Conservation (phyloP, 2,113 vertebrate species). For the Gambusia holbrooki region DNA sequence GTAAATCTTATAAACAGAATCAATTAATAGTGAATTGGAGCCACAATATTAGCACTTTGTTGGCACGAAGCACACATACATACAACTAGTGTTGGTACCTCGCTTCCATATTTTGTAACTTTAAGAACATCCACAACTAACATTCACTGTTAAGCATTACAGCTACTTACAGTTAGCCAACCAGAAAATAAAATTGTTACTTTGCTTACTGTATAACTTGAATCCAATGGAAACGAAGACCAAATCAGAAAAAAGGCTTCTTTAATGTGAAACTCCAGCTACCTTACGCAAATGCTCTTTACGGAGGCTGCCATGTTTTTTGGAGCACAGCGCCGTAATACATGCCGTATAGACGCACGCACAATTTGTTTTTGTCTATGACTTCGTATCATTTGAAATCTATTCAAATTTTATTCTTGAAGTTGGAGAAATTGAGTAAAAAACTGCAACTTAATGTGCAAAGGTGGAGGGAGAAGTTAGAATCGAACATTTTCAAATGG, state of each 20-base stretch:
- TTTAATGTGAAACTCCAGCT: not conserved
- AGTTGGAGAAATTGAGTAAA: not conserved
- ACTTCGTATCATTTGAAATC: not conserved
- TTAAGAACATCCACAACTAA: not conserved
- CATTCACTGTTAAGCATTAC: not conserved
- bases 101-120: not conserved
- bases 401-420: not conserved
- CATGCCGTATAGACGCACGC: conserved; percentile 30
- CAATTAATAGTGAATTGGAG: too few species aligned
- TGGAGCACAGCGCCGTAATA: conserved; percentile 56
- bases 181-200: not conserved
- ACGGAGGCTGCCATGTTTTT: conserved; percentile 66
- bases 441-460: not conserved
- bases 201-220: not conserved
- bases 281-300: conserved; percentile 27
- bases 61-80: too few species aligned
- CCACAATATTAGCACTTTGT: too few species aligned
- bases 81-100: not conserved
- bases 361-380: not conserved
- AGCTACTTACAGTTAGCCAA: conserved; percentile 35
- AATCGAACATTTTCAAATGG: too few species aligned
- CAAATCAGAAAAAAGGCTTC: not conserved
- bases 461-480: fast-evolving
- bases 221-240: not conserved
- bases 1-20: too few species aligned